These are phyloP conservation scores for Omphaloscelis lunosa DNA, from an alignment of 2,888 invertebrate species.

Conservation along the genomic window DNA sequence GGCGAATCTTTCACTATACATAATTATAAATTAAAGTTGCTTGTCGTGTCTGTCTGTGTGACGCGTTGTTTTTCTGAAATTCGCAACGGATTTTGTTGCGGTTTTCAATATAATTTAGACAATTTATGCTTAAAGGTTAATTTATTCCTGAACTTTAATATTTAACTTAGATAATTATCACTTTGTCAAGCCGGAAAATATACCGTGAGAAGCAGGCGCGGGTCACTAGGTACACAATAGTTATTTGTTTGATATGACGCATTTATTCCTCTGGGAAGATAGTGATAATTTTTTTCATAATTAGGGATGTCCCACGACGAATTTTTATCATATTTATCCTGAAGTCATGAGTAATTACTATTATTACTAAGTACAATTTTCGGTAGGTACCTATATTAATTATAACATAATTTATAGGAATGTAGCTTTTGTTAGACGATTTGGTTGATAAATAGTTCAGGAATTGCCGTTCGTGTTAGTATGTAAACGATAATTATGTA, in stretches of 20 bases:
- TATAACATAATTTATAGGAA: neutral
- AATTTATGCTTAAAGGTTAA: no score
- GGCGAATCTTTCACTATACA: neutral
- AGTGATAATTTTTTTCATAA: neutral
- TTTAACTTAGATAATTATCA: no score
- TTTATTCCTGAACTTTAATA: no score
- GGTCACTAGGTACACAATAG: neutral
- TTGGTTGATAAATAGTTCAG: neutral
- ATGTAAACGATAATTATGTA: conserved; percentile 20
- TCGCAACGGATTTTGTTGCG: no score
- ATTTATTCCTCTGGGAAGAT: neutral
- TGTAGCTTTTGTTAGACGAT: neutral
- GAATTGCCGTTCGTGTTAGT: neutral
- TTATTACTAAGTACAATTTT: neutral
- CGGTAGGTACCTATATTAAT: no score
- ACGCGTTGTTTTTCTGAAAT: no score
- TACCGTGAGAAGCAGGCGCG: no score
- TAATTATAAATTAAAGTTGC: no score
- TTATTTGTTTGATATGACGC: neutral
- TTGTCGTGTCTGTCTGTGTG: no score
- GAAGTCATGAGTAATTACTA: neutral
- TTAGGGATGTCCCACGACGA: neutral
- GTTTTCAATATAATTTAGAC: no score
- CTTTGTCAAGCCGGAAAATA: no score
- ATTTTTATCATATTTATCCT: neutral